A percentile compares a stretch with the other conserved stretches of the same genome.
Conservation (phyloP, 2,797 vertebrate species). For the Kryptopterus vitreolus region DNA sequence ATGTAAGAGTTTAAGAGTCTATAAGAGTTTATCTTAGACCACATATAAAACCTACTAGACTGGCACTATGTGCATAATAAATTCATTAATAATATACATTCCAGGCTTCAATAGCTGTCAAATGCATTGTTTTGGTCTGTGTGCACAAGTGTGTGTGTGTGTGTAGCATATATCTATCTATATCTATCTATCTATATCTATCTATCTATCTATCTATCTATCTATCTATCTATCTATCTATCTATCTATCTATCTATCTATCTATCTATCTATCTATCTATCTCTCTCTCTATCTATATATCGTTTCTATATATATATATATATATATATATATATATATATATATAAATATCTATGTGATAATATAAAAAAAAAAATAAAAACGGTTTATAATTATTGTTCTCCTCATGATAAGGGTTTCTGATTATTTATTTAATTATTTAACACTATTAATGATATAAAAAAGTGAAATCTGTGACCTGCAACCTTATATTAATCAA, state of each 20-base stretch:
- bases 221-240: too few relatives aligned
- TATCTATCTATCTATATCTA: too few relatives aligned
- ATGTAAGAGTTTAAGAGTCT: too few relatives aligned
- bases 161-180: too few relatives aligned
- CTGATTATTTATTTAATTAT: slow-evolving; percentile 6
- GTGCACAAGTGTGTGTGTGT: too few relatives aligned
- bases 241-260: too few relatives aligned
- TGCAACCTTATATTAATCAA: slow-evolving; percentile 6
- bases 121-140: not conserved
- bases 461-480: not conserved
- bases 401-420: not conserved
- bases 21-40: not conserved
- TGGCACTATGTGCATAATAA: not conserved
- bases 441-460: not conserved
- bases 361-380: not conserved
- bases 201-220: too few relatives aligned
- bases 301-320: too few relatives aligned
- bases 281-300: too few relatives aligned
- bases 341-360: too few relatives aligned
- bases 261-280: too few relatives aligned
- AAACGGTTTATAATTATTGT: not conserved
- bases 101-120: not conserved
- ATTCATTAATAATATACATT: not conserved
- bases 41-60: not conserved
- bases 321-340: too few relatives aligned